Conservation (phyloP, 1,140 invertebrate genomes). For the Bombus cullumanus region DNA sequence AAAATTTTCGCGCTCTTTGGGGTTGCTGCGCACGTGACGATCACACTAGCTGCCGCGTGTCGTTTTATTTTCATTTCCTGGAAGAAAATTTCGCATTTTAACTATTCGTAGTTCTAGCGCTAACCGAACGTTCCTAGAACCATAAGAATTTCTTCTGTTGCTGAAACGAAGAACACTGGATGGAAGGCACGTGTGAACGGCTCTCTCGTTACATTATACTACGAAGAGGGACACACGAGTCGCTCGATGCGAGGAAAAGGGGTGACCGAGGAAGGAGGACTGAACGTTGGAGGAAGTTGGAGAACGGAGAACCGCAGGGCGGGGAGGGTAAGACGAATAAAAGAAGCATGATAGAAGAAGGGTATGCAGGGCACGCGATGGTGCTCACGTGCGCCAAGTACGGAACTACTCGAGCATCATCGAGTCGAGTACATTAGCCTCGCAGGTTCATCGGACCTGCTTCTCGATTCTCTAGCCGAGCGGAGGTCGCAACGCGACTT, state of each 20-base stretch:
- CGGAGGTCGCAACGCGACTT: neutral
- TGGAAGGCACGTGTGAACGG: constrained; percentile 21
- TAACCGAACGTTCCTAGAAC: neutral
- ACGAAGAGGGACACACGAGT: neutral
- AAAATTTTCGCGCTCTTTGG: neutral
- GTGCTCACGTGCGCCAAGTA: constrained; percentile 79
- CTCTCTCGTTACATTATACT: neutral
- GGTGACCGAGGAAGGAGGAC: constrained; percentile 40
- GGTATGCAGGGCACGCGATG: constrained; percentile 80
- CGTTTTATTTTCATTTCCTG: neutral
- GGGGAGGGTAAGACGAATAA: constrained; percentile 21
- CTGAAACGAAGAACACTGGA: constrained; percentile 31
- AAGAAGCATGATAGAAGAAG: constrained; percentile 63
- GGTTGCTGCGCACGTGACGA: too few species aligned
- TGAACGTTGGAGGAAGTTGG: neutral
- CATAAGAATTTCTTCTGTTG: neutral
- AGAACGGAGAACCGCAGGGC: constrained; percentile 7
- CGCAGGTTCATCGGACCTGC: constrained; percentile 81
- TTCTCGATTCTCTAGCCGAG: constrained; percentile 30
- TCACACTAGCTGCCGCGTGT: too few species aligned
- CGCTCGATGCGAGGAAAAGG: constrained; percentile 7
- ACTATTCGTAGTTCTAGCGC: too few species aligned
- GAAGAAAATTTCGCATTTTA: neutral
- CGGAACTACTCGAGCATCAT: constrained; percentile 59
- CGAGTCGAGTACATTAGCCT: constrained; percentile 78